Evolutionary conservation across 1,140 invertebrate genomes (phyloP).

Genomic region (Papilio polytes): DNA sequence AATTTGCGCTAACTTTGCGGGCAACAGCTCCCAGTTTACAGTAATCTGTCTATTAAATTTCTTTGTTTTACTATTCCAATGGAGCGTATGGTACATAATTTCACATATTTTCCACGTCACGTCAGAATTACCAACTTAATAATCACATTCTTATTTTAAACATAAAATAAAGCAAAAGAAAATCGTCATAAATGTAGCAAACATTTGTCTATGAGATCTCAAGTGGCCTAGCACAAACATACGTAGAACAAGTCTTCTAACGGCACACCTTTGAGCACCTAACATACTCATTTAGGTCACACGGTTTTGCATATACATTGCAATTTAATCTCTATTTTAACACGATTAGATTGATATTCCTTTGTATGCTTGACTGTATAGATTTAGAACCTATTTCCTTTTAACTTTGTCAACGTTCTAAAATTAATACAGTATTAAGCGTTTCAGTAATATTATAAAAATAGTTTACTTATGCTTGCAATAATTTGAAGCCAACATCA

Average conservation of each 20-base stretch:
- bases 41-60: too few species aligned
- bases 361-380: background rate
- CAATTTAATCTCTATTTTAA: background rate
- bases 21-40: too few species aligned
- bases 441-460: too few species aligned
- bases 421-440: background rate
- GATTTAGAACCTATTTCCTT: background rate
- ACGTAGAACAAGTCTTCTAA: background rate
- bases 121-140: background rate
- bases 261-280: conserved; percentile 16
- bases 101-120: background rate
- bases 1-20: too few species aligned
- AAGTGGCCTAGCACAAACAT: conserved; percentile 15
- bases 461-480: background rate
- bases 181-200: background rate
- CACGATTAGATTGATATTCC: background rate
- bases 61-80: too few species aligned
- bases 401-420: conserved; percentile 8
- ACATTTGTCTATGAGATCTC: conserved; percentile 13
- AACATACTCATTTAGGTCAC: conserved; percentile 17
- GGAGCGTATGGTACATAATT: background rate
- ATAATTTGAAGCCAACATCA: too few species aligned
- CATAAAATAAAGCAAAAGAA: background rate
- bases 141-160: background rate
- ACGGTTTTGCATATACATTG: background rate